Evolutionary conservation across 1,140 invertebrate genomes (phyloP), one percentile per base, ranked within the genome.

Genomic region (Apocrypta bakeri): DNA sequence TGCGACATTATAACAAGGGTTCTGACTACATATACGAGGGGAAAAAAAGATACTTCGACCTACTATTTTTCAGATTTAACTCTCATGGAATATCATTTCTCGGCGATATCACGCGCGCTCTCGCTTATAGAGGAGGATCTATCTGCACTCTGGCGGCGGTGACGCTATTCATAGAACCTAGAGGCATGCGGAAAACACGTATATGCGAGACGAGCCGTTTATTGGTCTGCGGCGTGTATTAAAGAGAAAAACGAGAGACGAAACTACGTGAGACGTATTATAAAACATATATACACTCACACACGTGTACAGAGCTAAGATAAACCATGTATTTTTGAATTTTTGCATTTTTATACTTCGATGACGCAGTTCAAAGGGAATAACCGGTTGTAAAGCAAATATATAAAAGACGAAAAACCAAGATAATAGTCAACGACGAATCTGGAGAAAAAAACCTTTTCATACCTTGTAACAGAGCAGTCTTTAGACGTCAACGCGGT

Each of bases 151-250:
- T 7, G 24, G 63, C 63, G 63, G n/a, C 63, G 24, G 12, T 17
- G 69, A 21, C 69, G 79, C 79, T 81, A 81, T 81, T 81, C 71
- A 74, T 81, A 81, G 79, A 81, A 73, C 21, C 8, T 33, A 17
- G 71, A 73, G 42, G 69, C 48, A 80, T 73, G 78, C 78, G 68
- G 78, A 80, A 68, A 81, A 84, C 76, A n/a, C 75, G 84, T 37
- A 69, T 40, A 48, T 1, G 48, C 48, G 17, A 17, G 48, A 56
- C 74, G 69, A 78, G 42, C 37, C 66, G 75, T 71, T 40, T 79
- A 63, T 72, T 71, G 31, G 63, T 71, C 79, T 71, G 27, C 75
- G 63, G 24, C n/a, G 33, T 31, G 75, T 31, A 66, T 66, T 29
- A 48, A 68, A 78, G 37, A 37, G 63, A 78, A 68, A 68, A 48